Conservation (phyloP, 2,113 vertebrate species). For the Pleuronectes platessa region DNA sequence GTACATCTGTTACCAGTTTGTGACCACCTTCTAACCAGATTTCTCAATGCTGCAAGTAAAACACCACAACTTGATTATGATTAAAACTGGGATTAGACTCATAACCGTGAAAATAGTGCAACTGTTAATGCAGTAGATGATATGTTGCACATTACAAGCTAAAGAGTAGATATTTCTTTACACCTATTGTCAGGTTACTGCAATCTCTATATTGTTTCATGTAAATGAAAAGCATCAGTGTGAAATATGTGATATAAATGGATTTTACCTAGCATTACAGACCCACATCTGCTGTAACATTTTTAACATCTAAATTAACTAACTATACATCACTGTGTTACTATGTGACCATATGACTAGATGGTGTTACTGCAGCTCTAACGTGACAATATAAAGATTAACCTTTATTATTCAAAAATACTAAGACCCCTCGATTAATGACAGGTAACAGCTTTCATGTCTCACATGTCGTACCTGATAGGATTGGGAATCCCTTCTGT, state of each 20-base stretch:
- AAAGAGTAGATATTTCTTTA: too few species aligned
- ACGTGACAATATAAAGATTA: neutral
- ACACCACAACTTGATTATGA: too few species aligned
- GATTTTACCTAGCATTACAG: neutral
- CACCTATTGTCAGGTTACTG: too few species aligned
- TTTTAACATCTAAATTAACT: neutral
- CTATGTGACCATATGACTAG: neutral
- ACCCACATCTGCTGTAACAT: neutral
- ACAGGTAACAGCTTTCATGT: neutral
- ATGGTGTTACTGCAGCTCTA: neutral
- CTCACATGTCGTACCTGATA: slow-evolving; percentile 87
- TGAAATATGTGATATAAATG: neutral
- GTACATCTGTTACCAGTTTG: too few species aligned
- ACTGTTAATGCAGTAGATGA: too few species aligned
- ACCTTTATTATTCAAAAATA: neutral
- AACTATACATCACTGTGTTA: neutral
- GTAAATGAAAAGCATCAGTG: neutral
- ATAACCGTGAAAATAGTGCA: too few species aligned
- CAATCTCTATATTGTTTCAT: too few species aligned
- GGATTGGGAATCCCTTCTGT: slow-evolving; percentile 97
- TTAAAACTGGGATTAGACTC: too few species aligned
- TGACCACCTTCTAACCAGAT: too few species aligned
- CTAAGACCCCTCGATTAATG: neutral
- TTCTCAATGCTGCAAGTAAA: too few species aligned
- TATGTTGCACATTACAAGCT: too few species aligned